phyloP scores from a whole-genome alignment of 2,888 invertebrate genomes.

The Drosophila rubida region DNA sequence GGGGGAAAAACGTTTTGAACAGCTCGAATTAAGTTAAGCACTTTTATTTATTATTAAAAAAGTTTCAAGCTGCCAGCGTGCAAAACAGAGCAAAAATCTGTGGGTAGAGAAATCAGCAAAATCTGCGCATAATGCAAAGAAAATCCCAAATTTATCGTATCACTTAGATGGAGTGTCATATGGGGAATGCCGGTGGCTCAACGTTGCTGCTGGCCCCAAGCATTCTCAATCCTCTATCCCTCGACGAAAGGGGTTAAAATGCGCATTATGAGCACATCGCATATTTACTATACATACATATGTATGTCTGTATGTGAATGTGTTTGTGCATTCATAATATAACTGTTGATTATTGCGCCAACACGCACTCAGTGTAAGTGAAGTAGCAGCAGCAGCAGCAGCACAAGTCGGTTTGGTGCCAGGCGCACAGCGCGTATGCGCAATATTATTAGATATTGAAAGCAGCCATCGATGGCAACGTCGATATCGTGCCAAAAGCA shows the following conservation, averaged over 20 bases:
- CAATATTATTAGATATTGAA: slow-evolving; percentile 80
- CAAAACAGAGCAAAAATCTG: slow-evolving; percentile 29
- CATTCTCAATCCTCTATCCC: slow-evolving; percentile 1
- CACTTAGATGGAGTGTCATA: slow-evolving; percentile 74
- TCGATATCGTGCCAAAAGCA: slow-evolving; percentile 57
- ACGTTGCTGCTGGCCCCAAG: neutral
- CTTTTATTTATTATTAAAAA: slow-evolving; percentile 82
- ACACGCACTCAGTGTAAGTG: slow-evolving; percentile 75
- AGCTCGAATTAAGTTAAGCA: slow-evolving; percentile 78
- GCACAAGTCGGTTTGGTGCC: slow-evolving; percentile 25
- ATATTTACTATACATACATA: slow-evolving; percentile 3
- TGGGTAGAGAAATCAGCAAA: slow-evolving; percentile 54
- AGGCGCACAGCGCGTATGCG: slow-evolving; percentile 69
- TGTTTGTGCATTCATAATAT: slow-evolving; percentile 75
- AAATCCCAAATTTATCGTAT: slow-evolving; percentile 79
- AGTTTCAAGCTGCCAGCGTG: slow-evolving; percentile 62
- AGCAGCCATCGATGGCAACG: slow-evolving; percentile 69
- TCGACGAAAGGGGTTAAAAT: slow-evolving; percentile 68
- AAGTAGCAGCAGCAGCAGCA: slow-evolving; percentile 41
- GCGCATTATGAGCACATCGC: slow-evolving; percentile 62
- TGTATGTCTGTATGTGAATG: slow-evolving; percentile 29
- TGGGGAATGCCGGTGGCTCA: slow-evolving; percentile 38
- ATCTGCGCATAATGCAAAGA: slow-evolving; percentile 78
- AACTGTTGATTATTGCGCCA: slow-evolving; percentile 81
- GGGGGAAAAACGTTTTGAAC: slow-evolving; percentile 54